Conservation (phyloP, 2,888 invertebrate genomes). For the Scaptomyza tumidula region DNA sequence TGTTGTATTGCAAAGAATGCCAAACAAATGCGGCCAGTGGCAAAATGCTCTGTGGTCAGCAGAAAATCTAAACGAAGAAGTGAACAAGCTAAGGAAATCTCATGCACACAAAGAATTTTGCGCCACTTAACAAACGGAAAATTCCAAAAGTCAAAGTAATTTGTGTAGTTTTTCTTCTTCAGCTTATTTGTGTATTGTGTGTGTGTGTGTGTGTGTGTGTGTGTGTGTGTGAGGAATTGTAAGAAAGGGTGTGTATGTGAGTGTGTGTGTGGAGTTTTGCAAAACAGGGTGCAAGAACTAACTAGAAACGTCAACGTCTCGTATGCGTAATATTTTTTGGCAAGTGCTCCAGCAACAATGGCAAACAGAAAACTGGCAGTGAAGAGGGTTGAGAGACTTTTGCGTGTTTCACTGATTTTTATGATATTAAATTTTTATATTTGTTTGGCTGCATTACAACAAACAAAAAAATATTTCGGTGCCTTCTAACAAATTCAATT, state of each 20-base stretch:
- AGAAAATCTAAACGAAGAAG: conserved; percentile 40
- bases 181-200: conserved; percentile 55
- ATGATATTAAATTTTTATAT: conserved; percentile 44
- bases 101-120: conserved; percentile 51
- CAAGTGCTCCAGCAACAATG: conserved; percentile 44
- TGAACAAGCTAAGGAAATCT: conserved; percentile 48
- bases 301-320: conserved; percentile 38
- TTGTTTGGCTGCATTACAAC: conserved; percentile 38
- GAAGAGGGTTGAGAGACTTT: neutral
- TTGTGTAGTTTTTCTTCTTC: conserved; percentile 30
- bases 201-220: conserved; percentile 2
- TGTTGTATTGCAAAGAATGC: conserved; percentile 40
- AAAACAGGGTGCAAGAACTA: conserved; percentile 33
- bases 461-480: conserved; percentile 28
- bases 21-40: conserved; percentile 51
- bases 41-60: conserved; percentile 61
- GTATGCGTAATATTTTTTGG: conserved; percentile 59
- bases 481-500: conserved; percentile 50
- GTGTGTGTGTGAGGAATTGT: conserved; percentile 5
- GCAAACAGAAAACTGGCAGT: conserved; percentile 45
- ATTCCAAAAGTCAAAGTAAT: conserved; percentile 66
- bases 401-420: conserved; percentile 49
- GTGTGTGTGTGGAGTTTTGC: conserved; percentile 14
- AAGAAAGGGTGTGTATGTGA: conserved; percentile 4
- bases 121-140: conserved; percentile 60